Evolutionary conservation across 2,797 vertebrate genomes (phyloP), one percentile per base, ranked within the genome.

Genomic region (Rhinella marina): DNA sequence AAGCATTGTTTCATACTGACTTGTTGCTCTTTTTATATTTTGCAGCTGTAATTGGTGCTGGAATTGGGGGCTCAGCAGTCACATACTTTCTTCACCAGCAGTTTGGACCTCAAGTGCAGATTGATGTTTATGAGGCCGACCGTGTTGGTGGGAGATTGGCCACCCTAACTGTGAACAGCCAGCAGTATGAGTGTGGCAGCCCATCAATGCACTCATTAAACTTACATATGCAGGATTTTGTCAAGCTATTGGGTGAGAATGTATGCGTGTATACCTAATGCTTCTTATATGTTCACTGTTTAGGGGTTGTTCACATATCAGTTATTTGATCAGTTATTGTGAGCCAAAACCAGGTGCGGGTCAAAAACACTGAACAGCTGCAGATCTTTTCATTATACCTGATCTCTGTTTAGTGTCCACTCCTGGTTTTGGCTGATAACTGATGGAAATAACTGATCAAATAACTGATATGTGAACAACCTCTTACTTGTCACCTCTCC

Each of bases 201-300:
- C 97, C 97, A 84, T 97, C 98, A 92, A 97, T 99, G 90, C 97
- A 99, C 82, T 96, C 97, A 27, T 96, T 99, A 90, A 99, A 98
- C 91, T 95, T 99, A 76, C 97, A 99, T 92, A 97, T 99, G 97
- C 97, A 98, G 93, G 97, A 98, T 90, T 99, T 99, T 90, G 96
- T 98, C 92, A 98, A 99, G 92, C 96, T 96, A 86, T 93, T 99
- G 32, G 98, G 98, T 99, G 86, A 94, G 97, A 95, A 12, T 48
- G 59, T 41, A 23, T 17, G 27, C 41, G 48, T 4, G 59, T 75
- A 64, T 21, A 21, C 19, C 17, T 23, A 19, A 21, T 41, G 32
- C 10, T 72, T 41, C 7, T 14, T 66, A 25, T 32, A 70, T 4
- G 29, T 19, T n/a, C n/a, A n/a, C n/a, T n/a, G n/a, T n/a, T n/a